phyloP scores from a whole-genome alignment of 2,888 invertebrate species.

The Osmoderma eremita region DNA sequence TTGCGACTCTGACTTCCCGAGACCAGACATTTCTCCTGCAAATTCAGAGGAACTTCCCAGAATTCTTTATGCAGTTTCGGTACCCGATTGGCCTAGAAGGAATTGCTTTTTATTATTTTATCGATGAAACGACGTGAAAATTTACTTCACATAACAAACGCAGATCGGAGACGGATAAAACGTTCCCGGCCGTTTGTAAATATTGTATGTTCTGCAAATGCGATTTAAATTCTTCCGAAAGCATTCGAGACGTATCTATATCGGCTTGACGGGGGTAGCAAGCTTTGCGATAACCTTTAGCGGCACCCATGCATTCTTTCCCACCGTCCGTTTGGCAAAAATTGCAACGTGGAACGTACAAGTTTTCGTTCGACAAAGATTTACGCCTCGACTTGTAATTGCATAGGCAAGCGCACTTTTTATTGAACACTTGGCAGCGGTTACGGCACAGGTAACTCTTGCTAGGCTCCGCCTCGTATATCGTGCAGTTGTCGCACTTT shows the following conservation, averaged over 20 bases:
- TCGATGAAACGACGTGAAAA: not conserved
- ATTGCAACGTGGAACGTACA: conserved; percentile 63
- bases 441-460: conserved; percentile 49
- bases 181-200: conserved; percentile 75
- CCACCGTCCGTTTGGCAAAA: conserved; percentile 61
- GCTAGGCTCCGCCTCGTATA: conserved; percentile 59
- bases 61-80: conserved; percentile 86
- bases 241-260: conserved; percentile 71
- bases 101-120: not conserved
- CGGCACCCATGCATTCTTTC: conserved; percentile 53
- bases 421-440: conserved; percentile 54
- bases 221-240: conserved; percentile 77
- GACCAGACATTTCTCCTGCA: conserved; percentile 89
- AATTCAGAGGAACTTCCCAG: conserved; percentile 93
- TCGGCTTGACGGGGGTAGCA: conserved; percentile 62
- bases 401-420: conserved; percentile 55
- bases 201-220: conserved; percentile 80
- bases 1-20: conserved; percentile 91
- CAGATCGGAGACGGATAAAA: conserved; percentile 70
- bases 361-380: conserved; percentile 71
- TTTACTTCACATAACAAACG: conserved; percentile 62
- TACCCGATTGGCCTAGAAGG: conserved; percentile 68
- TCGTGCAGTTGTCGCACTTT: conserved; percentile 60
- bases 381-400: conserved; percentile 62
- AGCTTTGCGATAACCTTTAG: conserved; percentile 57